Conservation (phyloP, 2,113 vertebrate species). For the Ptilorrhoa leucosticta region DNA sequence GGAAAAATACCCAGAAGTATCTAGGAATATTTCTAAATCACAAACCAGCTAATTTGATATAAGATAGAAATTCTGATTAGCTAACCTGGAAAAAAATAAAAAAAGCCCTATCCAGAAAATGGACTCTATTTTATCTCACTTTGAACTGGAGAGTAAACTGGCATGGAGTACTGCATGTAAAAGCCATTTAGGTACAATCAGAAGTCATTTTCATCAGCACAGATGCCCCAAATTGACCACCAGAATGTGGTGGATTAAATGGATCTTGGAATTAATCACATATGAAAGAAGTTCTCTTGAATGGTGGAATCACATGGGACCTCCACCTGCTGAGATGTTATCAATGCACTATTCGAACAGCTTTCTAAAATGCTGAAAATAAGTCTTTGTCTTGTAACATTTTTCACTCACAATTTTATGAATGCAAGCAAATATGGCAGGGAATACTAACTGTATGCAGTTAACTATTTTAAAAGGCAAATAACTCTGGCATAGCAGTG, state of each 20-base stretch:
- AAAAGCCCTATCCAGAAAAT: not conserved
- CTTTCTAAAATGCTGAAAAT: conserved; percentile 21
- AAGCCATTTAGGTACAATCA: conserved; percentile 58
- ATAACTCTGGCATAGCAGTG: not conserved
- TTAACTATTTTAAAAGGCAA: not conserved
- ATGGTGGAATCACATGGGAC: conserved; percentile 35
- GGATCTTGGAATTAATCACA: conserved; percentile 45
- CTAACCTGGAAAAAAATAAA: not conserved
- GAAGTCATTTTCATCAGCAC: conserved; percentile 61
- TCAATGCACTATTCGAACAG: not conserved
- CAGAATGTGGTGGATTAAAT: conserved; percentile 46
- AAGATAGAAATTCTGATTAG: not conserved
- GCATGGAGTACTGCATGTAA: conserved; percentile 25
- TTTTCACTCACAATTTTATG: not conserved
- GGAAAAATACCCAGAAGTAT: not conserved
- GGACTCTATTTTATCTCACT: conserved; percentile 16
- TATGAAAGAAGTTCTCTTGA: conserved; percentile 34
- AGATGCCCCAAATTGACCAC: conserved; percentile 43
- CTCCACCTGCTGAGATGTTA: conserved; percentile 30
- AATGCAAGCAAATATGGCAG: not conserved
- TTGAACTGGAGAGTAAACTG: not conserved
- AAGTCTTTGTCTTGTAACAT: conserved; percentile 25
- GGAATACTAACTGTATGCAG: not conserved
- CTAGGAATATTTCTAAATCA: not conserved
- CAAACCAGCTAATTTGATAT: not conserved